Evolutionary conservation across 2,888 invertebrate genomes (phyloP).

Genomic region (Zelleria hepariella): DNA sequence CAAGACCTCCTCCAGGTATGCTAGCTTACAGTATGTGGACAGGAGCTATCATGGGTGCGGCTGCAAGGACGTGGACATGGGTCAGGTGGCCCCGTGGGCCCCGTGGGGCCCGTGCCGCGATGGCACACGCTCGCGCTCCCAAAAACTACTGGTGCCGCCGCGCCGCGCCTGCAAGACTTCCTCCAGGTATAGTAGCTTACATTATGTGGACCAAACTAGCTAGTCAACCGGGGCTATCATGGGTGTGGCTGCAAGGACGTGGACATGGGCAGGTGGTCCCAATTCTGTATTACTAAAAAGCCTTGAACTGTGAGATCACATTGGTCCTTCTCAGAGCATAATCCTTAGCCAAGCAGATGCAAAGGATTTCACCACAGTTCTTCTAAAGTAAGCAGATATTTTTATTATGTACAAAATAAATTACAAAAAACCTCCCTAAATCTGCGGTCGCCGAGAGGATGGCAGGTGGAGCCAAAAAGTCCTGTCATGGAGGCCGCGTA

Average conservation of each 20-base stretch:
- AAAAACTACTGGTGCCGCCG: conserved; percentile 47
- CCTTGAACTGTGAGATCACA: no score
- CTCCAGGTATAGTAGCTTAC: conserved; percentile 32
- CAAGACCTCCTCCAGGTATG: conserved; percentile 44
- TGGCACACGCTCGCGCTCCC: conserved; percentile 52
- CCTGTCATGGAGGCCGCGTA: no score
- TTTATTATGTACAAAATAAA: no score
- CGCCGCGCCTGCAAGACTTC: conserved; percentile 41
- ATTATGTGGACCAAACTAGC: not conserved
- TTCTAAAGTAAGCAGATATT: no score
- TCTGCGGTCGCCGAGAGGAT: no score
- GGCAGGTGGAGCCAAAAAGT: no score
- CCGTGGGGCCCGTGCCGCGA: conserved; percentile 57
- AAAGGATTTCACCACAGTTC: no score
- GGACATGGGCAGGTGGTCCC: conserved; percentile 42
- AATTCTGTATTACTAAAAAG: no score
- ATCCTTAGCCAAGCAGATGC: no score
- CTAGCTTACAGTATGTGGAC: not conserved
- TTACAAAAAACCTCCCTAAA: no score
- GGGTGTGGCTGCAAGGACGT: conserved; percentile 49
- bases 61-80: conserved; percentile 36
- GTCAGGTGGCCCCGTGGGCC: conserved; percentile 53
- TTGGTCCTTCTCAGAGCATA: no score
- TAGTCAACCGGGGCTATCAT: not conserved
- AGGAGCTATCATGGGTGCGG: conserved; percentile 33